A percentile compares a stretch with the other conserved stretches of the same genome.
Evolutionary conservation across 2,113 vertebrate genomes (phyloP).

Genomic region (Tenrec ecaudatus): DNA sequence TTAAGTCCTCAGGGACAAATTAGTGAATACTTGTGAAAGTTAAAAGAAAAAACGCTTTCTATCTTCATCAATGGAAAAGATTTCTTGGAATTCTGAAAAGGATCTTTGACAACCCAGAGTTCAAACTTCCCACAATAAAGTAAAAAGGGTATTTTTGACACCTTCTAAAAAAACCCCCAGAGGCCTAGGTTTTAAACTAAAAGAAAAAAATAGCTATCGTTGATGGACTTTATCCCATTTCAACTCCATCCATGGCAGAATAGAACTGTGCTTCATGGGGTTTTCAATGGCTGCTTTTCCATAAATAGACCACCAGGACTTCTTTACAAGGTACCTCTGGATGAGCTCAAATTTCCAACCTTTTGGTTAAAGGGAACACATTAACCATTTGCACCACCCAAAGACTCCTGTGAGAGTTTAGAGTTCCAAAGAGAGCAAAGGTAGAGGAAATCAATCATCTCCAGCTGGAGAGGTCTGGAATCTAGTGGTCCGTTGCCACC

Average conservation of each 20-base stretch:
- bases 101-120: not conserved
- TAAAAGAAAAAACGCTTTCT: not conserved
- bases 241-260: not conserved
- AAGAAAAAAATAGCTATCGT: not conserved
- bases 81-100: slow-evolving; percentile 27
- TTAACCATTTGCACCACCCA: not conserved
- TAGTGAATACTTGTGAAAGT: not conserved
- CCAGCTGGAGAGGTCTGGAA: no score
- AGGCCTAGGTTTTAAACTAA: not conserved
- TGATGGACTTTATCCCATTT: not conserved
- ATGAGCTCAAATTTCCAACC: not conserved
- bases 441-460: not conserved
- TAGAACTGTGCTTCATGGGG: not conserved
- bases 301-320: not conserved
- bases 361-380: not conserved
- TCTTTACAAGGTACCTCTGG: not conserved
- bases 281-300: not conserved
- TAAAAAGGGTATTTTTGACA: not conserved
- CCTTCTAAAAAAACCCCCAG: not conserved
- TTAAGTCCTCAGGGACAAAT: not conserved
- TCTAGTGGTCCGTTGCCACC: no score
- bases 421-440: not conserved
- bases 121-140: slow-evolving; percentile 27
- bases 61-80: not conserved
- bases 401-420: not conserved